Percentiles rank a stretch among this genome's conserved stretches.
Evolutionary conservation across 1,140 invertebrate genomes (phyloP).

Genomic region (Bombus pyrosoma): DNA sequence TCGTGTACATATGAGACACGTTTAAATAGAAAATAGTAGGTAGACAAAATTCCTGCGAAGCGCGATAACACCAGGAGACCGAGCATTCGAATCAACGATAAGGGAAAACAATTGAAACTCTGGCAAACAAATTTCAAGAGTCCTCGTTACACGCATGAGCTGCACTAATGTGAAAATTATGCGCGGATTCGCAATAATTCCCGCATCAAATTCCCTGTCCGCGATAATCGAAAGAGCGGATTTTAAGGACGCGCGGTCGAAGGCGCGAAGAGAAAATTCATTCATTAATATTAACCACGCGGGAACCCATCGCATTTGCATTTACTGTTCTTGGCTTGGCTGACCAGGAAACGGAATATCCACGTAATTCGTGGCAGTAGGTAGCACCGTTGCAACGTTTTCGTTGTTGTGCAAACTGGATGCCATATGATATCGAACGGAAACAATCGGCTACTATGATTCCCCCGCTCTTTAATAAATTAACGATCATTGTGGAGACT

Average conservation of each 20-base stretch:
- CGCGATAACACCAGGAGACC: background rate
- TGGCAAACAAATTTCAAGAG: conserved; percentile 8
- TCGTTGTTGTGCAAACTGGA: conserved; percentile 41
- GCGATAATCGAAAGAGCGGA: conserved; percentile 27
- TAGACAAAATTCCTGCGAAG: background rate
- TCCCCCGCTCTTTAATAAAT: background rate
- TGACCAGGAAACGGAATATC: conserved; percentile 54
- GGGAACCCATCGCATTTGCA: conserved; percentile 51
- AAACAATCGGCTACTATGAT: background rate
- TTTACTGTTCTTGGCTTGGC: conserved; percentile 55
- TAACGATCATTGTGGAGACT: background rate
- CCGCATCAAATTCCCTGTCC: conserved; percentile 20
- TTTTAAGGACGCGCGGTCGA: conserved; percentile 37
- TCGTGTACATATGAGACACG: background rate
- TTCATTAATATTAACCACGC: conserved; percentile 57
- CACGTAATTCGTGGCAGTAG: conserved; percentile 55
- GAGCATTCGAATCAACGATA: background rate
- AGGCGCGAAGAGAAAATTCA: conserved; percentile 55
- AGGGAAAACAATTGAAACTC: background rate
- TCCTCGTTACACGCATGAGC: conserved; percentile 25
- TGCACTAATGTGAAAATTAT: conserved; percentile 42
- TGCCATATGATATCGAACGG: background rate
- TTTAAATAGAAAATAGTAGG: background rate
- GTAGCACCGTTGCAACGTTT: conserved; percentile 38
- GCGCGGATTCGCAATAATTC: conserved; percentile 22